These are phyloP conservation scores for Zoanthus solanderi DNA, from an alignment of 92 coral and sea anemone species.

Conservation along the genomic window DNA sequence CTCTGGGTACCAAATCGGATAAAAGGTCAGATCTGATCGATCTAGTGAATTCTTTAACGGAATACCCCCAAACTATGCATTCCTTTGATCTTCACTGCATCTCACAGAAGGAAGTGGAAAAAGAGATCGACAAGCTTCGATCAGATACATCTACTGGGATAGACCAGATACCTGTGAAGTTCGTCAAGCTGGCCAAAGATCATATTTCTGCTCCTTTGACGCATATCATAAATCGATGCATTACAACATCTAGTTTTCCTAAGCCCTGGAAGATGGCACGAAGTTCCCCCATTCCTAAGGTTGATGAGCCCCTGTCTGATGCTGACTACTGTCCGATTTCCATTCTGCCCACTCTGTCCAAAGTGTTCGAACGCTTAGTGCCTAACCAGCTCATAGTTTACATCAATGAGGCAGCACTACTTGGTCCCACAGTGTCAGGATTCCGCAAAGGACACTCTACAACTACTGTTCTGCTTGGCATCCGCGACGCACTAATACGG, in stretches of 20 bases:
- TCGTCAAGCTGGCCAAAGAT: constrained; percentile 54
- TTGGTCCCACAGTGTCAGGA: no score
- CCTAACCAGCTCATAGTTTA: constrained; percentile 39
- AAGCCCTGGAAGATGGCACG: constrained; percentile 52
- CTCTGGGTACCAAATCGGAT: constrained; percentile 35
- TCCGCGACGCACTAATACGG: constrained; percentile 55
- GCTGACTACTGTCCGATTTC: constrained; percentile 58
- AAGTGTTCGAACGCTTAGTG: constrained; percentile 55
- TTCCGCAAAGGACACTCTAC: constrained; percentile 15
- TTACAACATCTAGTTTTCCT: constrained; percentile 47
- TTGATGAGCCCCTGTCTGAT: constrained; percentile 21
- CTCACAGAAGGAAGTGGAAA: constrained; percentile 35
- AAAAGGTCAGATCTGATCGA: constrained; percentile 23
- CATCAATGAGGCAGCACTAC: constrained; percentile 9
- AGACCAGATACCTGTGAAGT: constrained; percentile 55
- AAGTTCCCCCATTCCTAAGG: constrained; percentile 62
- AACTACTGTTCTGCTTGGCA: constrained; percentile 43
- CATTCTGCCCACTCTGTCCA: constrained; percentile 62
- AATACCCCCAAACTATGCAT: constrained; percentile 15
- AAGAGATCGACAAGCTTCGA: constrained; percentile 28
- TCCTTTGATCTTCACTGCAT: constrained; percentile 32
- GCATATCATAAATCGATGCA: constrained; percentile 57
- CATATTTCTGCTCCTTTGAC: constrained; percentile 62
- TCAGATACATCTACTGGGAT: constrained; percentile 66
- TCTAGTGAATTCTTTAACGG: constrained; percentile 39